phyloP scores from a whole-genome alignment of 1,140 invertebrate genomes.

The Meloidogyne floridensis region DNA sequence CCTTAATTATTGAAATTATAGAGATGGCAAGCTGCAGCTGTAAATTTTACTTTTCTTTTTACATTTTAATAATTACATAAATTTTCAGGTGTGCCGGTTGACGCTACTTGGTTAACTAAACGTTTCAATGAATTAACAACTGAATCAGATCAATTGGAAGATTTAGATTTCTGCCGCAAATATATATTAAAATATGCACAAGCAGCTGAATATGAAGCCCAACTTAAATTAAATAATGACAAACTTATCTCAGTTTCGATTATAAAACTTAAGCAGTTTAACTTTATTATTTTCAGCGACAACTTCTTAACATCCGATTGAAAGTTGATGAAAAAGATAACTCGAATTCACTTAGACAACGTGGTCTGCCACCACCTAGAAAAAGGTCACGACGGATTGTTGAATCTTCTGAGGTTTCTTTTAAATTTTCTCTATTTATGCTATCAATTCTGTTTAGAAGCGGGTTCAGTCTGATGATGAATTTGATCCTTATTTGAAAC shows the following conservation, averaged over 20 bases:
- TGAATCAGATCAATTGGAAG: neutral
- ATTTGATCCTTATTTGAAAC: constrained; percentile 1
- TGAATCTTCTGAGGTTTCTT: neutral
- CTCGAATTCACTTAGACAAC: neutral
- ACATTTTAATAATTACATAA: neutral
- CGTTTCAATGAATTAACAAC: neutral
- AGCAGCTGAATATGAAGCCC: neutral
- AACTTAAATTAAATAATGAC: neutral
- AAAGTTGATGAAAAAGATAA: neutral
- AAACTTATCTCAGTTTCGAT: neutral
- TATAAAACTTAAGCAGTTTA: neutral
- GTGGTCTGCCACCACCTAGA: neutral
- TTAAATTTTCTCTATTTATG: neutral
- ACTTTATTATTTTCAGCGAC: neutral
- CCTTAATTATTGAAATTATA: neutral
- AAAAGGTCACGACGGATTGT: neutral
- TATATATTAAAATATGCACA: neutral
- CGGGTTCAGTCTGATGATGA: neutral
- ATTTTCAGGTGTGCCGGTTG: neutral
- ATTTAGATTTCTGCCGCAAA: neutral
- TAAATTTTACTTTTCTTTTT: neutral
- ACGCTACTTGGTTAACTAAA: neutral
- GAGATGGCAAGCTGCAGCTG: neutral
- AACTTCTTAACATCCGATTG: neutral
- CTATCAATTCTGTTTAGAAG: neutral